Evolutionary conservation across 1,140 invertebrate genomes (phyloP).

Genomic region (Sarcophaga peregrina): DNA sequence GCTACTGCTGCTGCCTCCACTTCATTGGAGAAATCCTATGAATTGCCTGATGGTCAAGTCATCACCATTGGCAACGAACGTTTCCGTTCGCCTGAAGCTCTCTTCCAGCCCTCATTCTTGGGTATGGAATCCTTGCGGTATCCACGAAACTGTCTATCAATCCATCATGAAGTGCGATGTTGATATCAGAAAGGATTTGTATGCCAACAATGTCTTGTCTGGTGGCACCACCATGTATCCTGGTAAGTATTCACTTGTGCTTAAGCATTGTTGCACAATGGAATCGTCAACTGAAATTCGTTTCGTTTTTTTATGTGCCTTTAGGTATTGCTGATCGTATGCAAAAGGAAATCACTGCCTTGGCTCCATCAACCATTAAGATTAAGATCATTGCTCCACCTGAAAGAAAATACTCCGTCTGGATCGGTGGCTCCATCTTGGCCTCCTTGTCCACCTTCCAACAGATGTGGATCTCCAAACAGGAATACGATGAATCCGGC

Average conservation of each 20-base stretch:
- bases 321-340: slow-evolving; percentile 86
- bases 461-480: slow-evolving; percentile 85
- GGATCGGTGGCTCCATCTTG: slow-evolving; percentile 83
- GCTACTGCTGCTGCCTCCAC: slow-evolving; percentile 83
- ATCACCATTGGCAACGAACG: slow-evolving; percentile 90
- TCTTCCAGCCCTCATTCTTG: slow-evolving; percentile 92
- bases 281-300: background rate
- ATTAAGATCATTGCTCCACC: slow-evolving; percentile 95
- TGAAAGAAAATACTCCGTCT: slow-evolving; percentile 91
- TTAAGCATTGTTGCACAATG: background rate
- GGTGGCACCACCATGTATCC: slow-evolving; percentile 95
- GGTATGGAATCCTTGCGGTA: slow-evolving; percentile 92
- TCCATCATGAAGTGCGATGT: slow-evolving; percentile 96
- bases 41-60: slow-evolving; percentile 86
- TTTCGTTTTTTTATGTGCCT: background rate
- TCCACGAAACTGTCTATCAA: slow-evolving; percentile 93
- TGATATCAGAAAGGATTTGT: slow-evolving; percentile 90
- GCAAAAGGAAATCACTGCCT: slow-evolving; percentile 90
- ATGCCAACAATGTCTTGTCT: slow-evolving; percentile 91
- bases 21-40: slow-evolving; percentile 87
- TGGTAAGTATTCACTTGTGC: slow-evolving; percentile 67
- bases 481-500: slow-evolving; percentile 83
- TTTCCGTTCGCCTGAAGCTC: slow-evolving; percentile 92
- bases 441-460: slow-evolving; percentile 86
- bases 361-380: slow-evolving; percentile 91